Base-by-base conservation (phyloP, 2,888 invertebrate species). In the Ophion obscuratus region DNA sequence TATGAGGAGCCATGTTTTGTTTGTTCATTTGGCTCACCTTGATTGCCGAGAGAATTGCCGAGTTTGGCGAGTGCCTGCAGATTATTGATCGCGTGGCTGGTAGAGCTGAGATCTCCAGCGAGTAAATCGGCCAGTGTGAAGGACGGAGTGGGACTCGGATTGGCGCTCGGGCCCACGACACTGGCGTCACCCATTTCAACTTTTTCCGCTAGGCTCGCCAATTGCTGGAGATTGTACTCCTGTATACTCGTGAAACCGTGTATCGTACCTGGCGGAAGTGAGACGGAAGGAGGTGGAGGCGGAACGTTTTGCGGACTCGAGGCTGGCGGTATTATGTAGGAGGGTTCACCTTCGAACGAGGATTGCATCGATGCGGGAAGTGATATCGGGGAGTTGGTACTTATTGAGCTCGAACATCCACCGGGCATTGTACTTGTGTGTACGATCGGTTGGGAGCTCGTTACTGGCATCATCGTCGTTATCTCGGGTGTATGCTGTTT, bases 1-100 rank as follows among this genome's bases (percentile, higher is more conserved):
- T 27, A 27, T 27, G 1, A 14, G 27, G 7, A 27, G 24, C 3
- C 24, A 62, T 47, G 20, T 7, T 47, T 47, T 5, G 20, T 17
- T 11, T 14, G 14, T 53, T 11, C 14, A 53, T 53, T 53, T 53
- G 53, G 53, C 53, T 91, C 89, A 95, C 95, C 95, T 92, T 94
- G 95, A 89, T 94, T 94, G 79, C 94, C 95, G 87, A 95, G 93
- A n/a, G 94, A 92, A 85, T 94, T 94, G 91, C 98, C 98, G 81
- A 98, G 95, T 94, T 98, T 98, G 84, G 98, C 98, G 84, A 98
- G 96, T 44, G 98, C 98, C 92, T 98, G 98, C 88, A 98, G 95
- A 95, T 98, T 98, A 94, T 97, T 97, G 90, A 97, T 96, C 14
- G 98, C 97, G 91, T 97, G 97, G 90, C 96, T 96, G 88, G 95